These are phyloP conservation scores for Megalurothrips usitatus DNA, from an alignment of 2,888 invertebrate genomes.

Conservation along the genomic window DNA sequence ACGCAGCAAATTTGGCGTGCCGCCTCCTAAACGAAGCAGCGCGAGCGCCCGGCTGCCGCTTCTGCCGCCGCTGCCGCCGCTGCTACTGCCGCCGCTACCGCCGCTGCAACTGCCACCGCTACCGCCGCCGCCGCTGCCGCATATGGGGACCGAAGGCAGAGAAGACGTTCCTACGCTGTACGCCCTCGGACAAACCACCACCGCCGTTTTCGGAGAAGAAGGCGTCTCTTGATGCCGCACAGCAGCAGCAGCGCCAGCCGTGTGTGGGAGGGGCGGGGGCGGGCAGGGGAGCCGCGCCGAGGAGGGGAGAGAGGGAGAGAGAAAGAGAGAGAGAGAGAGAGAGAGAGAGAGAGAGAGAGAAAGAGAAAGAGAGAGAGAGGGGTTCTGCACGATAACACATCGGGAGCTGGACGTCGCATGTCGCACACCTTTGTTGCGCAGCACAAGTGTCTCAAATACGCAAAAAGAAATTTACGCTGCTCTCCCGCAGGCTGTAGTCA, in stretches of 20 bases:
- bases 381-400: background rate
- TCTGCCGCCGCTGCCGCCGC: too few relatives aligned
- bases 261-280: too few relatives aligned
- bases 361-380: too few relatives aligned
- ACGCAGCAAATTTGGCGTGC: constrained; percentile 24
- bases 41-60: too few relatives aligned
- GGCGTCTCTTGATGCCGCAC: background rate
- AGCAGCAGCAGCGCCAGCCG: background rate
- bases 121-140: too few relatives aligned
- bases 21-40: background rate
- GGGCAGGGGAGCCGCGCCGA: background rate
- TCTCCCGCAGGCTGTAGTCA: too few relatives aligned
- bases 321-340: too few relatives aligned
- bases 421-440: background rate
- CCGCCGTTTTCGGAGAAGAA: background rate
- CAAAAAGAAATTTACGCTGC: too few relatives aligned
- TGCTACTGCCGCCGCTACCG: too few relatives aligned
- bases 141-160: too few relatives aligned
- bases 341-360: too few relatives aligned
- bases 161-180: background rate
- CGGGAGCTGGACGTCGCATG: background rate
- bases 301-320: background rate
- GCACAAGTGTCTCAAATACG: background rate
- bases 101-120: too few relatives aligned
- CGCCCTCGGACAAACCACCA: background rate